Evolutionary conservation across 2,888 invertebrate genomes (phyloP), one percentile per base, ranked within the genome.

Genomic region (Mactromeris polynyma): DNA sequence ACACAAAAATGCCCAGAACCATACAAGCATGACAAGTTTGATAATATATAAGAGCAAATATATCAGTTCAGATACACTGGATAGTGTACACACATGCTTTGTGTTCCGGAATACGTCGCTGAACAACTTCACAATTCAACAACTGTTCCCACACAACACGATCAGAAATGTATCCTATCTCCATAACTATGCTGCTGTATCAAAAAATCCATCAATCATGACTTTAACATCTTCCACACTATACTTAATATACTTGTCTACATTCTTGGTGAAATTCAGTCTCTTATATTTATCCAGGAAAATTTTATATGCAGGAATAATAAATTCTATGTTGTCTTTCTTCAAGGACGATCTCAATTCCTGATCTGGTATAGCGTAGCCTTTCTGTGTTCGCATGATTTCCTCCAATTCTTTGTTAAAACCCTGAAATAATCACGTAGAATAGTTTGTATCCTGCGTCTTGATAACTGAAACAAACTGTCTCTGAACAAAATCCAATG

Each of bases 401-500:
- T 99, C 99, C 95, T 99, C 99, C 96, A 99, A 98, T 97, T 99
- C 99, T 96, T 99, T 98, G 97, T 99, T 99, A 97, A 99, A 99
- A 82, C 98, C 98, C 98, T 99, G 84, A 40, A 83, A 38, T 9
- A 17, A 40, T 42, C 31, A 46, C 1, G 36, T 4, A 42, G 26
- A 78, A 26, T 26, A 69, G 69, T 33, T 11, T n/a, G n/a, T n/a
- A n/a, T n/a, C n/a, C n/a, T n/a, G n/a, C n/a, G n/a, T n/a, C n/a
- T n/a, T n/a, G n/a, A n/a, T n/a, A n/a, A n/a, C n/a, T n/a, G n/a
- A n/a, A n/a, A n/a, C n/a, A n/a, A n/a, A n/a, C n/a, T n/a, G n/a
- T n/a, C n/a, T n/a, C n/a, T n/a, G n/a, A n/a, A n/a, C n/a, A n/a
- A n/a, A n/a, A n/a, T n/a, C n/a, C n/a, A n/a, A n/a, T n/a, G n/a